Conservation (phyloP, 2,113 vertebrate species). For the Solenodon paradoxus region DNA sequence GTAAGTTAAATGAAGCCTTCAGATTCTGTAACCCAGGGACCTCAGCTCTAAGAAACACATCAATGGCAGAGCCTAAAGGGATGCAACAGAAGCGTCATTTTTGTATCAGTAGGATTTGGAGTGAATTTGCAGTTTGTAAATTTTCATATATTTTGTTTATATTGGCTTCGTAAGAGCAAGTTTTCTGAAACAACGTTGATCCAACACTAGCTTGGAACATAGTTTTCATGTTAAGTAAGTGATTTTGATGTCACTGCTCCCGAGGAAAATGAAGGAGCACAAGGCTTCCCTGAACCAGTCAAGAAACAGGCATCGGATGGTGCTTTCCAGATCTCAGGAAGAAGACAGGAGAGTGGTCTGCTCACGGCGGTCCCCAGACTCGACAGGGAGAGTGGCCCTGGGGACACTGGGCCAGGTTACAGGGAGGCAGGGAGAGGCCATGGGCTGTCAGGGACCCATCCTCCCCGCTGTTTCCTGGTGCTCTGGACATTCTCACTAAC, state of each 20-base stretch:
- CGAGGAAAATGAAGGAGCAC: background rate
- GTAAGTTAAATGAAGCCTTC: too few relatives aligned
- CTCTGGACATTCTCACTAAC: background rate
- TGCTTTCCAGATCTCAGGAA: too few relatives aligned
- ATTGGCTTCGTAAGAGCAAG: background rate
- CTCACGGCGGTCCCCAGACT: too few relatives aligned
- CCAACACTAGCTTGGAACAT: background rate
- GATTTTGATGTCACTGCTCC: background rate
- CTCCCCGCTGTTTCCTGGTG: background rate
- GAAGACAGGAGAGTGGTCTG: too few relatives aligned
- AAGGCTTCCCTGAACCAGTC: background rate
- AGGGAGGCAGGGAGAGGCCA: background rate
- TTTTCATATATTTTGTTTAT: background rate
- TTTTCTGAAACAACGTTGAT: background rate
- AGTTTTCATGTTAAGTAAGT: background rate
- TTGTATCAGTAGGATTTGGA: background rate
- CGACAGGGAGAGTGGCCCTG: too few relatives aligned
- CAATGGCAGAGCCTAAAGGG: background rate
- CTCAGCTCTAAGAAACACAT: too few relatives aligned
- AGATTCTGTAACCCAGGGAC: too few relatives aligned
- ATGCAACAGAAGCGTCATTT: too few relatives aligned
- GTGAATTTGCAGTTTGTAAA: background rate
- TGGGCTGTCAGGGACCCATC: accelerated
- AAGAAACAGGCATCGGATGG: background rate
- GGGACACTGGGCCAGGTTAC: accelerated